Conservation (phyloP, 2,113 vertebrate genomes). For the Zosterops lateralis region DNA sequence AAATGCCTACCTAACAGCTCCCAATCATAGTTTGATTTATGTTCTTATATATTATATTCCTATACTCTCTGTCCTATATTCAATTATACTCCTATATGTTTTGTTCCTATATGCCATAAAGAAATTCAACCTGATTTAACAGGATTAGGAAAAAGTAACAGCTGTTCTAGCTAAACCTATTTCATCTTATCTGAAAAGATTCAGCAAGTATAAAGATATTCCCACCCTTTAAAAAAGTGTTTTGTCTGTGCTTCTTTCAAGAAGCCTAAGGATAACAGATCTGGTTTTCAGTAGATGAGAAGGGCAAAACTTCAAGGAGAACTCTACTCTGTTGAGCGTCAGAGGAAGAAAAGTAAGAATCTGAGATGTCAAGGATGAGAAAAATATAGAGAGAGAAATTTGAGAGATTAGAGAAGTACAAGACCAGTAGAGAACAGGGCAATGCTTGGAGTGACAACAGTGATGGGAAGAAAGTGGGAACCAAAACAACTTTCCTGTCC, state of each 20-base stretch:
- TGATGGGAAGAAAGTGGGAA: constrained; percentile 1
- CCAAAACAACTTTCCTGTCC: constrained; percentile 22
- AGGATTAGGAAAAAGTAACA: neutral
- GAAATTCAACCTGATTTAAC: neutral
- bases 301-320: constrained; percentile 13
- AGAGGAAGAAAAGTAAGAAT: neutral
- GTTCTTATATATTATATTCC: neutral
- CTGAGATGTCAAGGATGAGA: neutral
- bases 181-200: neutral
- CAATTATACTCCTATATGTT: neutral
- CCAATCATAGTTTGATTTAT: neutral
- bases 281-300: neutral
- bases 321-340: neutral
- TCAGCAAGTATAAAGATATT: neutral
- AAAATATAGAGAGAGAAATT: neutral
- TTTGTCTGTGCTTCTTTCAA: neutral
- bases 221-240: neutral
- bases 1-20: neutral
- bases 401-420: neutral
- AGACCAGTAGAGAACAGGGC: neutral
- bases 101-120: neutral
- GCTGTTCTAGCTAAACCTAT: neutral
- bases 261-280: neutral
- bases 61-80: neutral
- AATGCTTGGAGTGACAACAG: constrained; percentile 4